Conservation (phyloP, 1,140 invertebrate species). For the Zelostemma sp. region DNA sequence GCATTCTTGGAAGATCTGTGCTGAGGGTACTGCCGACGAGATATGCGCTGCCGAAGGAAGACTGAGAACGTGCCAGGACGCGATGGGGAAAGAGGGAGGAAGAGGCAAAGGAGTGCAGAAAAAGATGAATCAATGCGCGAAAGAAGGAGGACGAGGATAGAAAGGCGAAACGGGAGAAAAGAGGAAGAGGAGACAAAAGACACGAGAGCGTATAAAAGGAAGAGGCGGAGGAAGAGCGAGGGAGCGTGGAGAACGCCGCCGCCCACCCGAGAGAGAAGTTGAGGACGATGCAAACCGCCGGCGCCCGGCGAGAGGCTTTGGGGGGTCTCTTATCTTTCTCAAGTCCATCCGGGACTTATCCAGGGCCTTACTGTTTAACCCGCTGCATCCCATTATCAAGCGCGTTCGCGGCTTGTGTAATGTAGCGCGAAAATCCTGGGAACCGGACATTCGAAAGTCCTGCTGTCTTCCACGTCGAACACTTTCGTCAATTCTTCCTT, state of each 20-base stretch:
- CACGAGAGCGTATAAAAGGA: conserved; percentile 13
- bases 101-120: conserved; percentile 24
- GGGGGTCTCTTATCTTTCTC: conserved; percentile 67
- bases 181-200: conserved; percentile 18
- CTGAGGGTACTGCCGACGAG: conserved; percentile 36
- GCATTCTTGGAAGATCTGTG: conserved; percentile 55
- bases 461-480: too few species aligned
- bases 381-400: conserved; percentile 60
- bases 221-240: conserved; percentile 25
- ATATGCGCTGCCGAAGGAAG: conserved; percentile 11
- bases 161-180: not conserved
- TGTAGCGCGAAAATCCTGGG: conserved; percentile 44
- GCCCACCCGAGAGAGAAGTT: conserved; percentile 69
- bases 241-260: conserved; percentile 50
- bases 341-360: conserved; percentile 59
- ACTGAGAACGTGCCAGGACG: not conserved
- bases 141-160: conserved; percentile 6
- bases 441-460: conserved; percentile 30
- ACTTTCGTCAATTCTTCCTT: too few species aligned
- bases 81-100: conserved; percentile 1
- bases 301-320: conserved; percentile 64
- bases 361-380: conserved; percentile 51
- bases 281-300: conserved; percentile 62
- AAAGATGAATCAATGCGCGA: conserved; percentile 36
- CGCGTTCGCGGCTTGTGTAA: conserved; percentile 42